Evolutionary conservation across 1,140 invertebrate genomes (phyloP), one percentile per base, ranked within the genome.

Genomic region (Bicyclus anynana): DNA sequence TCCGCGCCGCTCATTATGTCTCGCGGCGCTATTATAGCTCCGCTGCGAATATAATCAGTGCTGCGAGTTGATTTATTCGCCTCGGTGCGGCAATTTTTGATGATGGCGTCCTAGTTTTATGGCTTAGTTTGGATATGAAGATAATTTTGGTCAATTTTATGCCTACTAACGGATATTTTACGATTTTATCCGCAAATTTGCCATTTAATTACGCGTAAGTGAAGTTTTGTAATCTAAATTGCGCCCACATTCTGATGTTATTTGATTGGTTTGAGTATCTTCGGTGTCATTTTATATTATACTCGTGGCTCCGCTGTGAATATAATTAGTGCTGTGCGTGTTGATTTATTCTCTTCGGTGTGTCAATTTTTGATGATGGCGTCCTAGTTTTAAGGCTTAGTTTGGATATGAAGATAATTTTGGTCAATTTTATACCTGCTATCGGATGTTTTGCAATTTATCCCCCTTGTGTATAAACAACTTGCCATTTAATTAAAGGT

Each of bases 31-130:
- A 64, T 64, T 64, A 64, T 64, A 52, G 53, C 26, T 29, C 62
- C 62, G 66, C 47, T 63, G 64, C 65, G 66, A 68, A 69, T 72
- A 68, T 72, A 68, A 72, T 72, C 69, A 68, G 61, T 60, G 37
- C 26, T 69, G 67, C 65, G 40, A 53, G 66, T 62, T 72, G 69
- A 72, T 69, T 72, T 72, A 72, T 65, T 38, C 52, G 61, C 56
- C 62, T 69, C 56, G 55, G 59, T 62, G 55, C 65, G 62, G 48
- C 63, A 69, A 60, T 69, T 72, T 72, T 72, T 72, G 69, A 72
- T 66, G 60, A 62, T 67, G 58, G 62, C 57, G 58, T 44, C 60
- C 62, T 68, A 68, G 65, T 68, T 64, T 64, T 68, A 68, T 59
- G 58, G 48, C n/a, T 52, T 54, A 62, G 53, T 49, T 49, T n/a